phyloP scores from a whole-genome alignment of 2,113 vertebrate species.

The Bambusicola thoracicus region DNA sequence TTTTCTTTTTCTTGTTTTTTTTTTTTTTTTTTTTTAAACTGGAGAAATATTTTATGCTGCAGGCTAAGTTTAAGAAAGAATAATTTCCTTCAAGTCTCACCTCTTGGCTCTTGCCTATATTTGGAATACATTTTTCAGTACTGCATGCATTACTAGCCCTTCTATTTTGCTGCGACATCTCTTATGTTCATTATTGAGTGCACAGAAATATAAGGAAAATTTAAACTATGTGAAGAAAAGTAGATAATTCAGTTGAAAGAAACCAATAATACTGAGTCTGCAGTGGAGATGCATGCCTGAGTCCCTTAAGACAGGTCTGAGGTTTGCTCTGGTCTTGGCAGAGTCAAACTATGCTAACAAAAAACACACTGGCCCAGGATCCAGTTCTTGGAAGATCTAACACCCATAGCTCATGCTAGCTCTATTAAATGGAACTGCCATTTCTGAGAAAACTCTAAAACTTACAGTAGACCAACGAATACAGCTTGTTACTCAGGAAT shows the following conservation, averaged over 20 bases:
- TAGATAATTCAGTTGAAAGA: neutral
- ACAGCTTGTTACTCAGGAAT: neutral
- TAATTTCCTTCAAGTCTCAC: neutral
- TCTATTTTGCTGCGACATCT: neutral
- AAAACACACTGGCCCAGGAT: fast-evolving
- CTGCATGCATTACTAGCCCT: neutral
- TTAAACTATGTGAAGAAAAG: neutral
- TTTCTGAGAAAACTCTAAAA: neutral
- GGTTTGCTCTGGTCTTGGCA: neutral
- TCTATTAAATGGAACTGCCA: neutral
- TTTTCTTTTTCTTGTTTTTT: neutral
- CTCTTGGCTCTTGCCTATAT: neutral
- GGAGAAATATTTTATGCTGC: neutral
- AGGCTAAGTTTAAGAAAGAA: neutral
- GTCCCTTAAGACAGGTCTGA: neutral
- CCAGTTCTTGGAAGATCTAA: neutral
- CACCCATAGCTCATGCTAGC: neutral
- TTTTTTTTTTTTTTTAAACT: neutral
- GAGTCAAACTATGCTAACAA: neutral
- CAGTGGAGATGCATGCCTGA: neutral
- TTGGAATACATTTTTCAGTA: neutral
- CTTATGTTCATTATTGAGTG: neutral
- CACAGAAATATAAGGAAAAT: neutral
- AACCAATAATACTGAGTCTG: neutral
- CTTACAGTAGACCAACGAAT: neutral